Base-by-base conservation (phyloP, 2,113 vertebrate genomes). In the Leptocoma aspasia region DNA sequence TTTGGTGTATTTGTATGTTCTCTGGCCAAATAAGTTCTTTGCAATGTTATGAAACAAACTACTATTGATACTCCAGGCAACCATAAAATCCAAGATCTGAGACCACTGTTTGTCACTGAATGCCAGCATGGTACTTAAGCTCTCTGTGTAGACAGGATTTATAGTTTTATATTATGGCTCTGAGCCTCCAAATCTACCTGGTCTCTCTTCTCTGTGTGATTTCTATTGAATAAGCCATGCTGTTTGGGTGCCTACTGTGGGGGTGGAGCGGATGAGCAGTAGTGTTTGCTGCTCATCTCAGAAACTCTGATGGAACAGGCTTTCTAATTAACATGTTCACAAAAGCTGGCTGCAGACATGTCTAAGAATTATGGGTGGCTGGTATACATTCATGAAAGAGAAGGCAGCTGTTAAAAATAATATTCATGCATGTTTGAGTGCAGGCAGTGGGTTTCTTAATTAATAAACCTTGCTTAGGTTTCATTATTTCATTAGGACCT, bases 291-390 rank as follows among this genome's bases (percentile, higher is more conserved):
- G 89, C 87, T 96, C 89, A 33, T 94, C 91, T 86, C 75, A 81
- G 80, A 89, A 90, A 83, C 61, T 94, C 90, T 52, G 60, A 64
- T 91, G 77, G 86, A 94, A 81, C 42, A 65, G 79, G 42, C 69
- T 91, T 94, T 79, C 77, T 91, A 89, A 94, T 89, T 94, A 94
- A 91, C 69, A 79, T 95, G 81, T 72, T 95, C 70, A 89, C 91
- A 94, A 95, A 91, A 85, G 65, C 87, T 90, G 77, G 84, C 78
- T 82, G 91, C 89, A 94, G 84, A 91, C 81, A 79, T 78, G 52
- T 61, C 57, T 87, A 89, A 95, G 89, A 95, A 94, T 92, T 92
- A 94, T 7, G 18, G 65, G 63, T 87, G 86, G 65, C 54, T 92
- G 77, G 79, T 69, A 89, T 60, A 95, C 21, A 70, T 69, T 82